Conservation (phyloP, 2,113 vertebrate genomes). For the Daubentonia madagascariensis region DNA sequence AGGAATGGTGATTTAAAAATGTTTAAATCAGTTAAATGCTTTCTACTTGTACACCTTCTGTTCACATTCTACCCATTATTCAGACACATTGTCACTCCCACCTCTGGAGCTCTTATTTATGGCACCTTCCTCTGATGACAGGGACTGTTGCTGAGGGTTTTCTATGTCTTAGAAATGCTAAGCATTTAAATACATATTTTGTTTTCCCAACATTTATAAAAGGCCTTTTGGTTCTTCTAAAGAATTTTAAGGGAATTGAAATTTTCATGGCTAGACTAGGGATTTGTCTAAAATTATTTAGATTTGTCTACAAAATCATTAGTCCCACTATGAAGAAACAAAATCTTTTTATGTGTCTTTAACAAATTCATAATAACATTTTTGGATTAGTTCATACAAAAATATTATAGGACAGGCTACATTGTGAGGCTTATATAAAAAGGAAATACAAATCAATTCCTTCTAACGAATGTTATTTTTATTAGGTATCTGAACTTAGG, state of each 20-base stretch:
- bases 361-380: background rate
- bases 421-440: background rate
- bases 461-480: conserved; percentile 34
- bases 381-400: background rate
- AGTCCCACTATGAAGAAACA: background rate
- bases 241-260: background rate
- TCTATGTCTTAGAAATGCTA: background rate
- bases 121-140: background rate
- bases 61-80: background rate
- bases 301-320: background rate
- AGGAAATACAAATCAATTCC: background rate
- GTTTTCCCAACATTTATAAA: background rate
- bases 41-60: background rate
- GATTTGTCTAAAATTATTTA: background rate
- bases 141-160: background rate
- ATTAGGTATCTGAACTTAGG: conserved; percentile 91
- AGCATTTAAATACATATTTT: background rate
- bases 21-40: no score
- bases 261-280: background rate
- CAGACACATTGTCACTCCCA: background rate
- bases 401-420: background rate
- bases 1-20: no score
- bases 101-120: background rate
- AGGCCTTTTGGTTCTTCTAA: background rate
- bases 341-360: background rate